Percentiles rank a stretch among this genome's conserved stretches.
These are phyloP conservation scores for Carpatolechia fugitivella DNA, from an alignment of 2,888 invertebrate species.

Conservation along the genomic window DNA sequence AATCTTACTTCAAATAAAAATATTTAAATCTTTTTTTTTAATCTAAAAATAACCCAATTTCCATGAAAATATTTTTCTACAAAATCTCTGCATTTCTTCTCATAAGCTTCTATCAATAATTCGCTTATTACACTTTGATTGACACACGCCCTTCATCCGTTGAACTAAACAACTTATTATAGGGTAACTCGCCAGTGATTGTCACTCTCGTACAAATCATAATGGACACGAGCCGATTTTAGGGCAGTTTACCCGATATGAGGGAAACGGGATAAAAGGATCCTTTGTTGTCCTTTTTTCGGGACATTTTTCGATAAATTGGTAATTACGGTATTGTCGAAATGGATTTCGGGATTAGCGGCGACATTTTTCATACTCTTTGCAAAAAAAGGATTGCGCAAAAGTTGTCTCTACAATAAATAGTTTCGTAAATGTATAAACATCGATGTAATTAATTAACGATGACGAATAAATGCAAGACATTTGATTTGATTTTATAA, in stretches of 20 bases:
- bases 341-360: constrained; percentile 1
- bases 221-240: constrained; percentile 37
- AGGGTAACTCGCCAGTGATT: constrained; percentile 33
- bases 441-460: too few relatives aligned
- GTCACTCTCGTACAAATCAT: constrained; percentile 33
- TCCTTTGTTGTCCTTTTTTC: constrained; percentile 33
- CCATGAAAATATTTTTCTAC: not conserved
- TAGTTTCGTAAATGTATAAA: too few relatives aligned
- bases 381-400: not conserved
- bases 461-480: too few relatives aligned
- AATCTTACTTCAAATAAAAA: too few relatives aligned
- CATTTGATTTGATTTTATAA: too few relatives aligned
- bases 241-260: constrained; percentile 43
- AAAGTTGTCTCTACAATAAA: too few relatives aligned
- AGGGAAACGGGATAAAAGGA: constrained; percentile 40
- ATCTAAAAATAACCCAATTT: too few relatives aligned
- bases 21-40: too few relatives aligned
- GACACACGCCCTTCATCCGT: constrained; percentile 39
- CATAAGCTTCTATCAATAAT: constrained; percentile 18
- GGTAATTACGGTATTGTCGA: constrained; percentile 24
- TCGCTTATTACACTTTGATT: constrained; percentile 37
- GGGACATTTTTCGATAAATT: constrained; percentile 16
- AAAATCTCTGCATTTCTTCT: not conserved
- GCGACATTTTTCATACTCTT: not conserved
- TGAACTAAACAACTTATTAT: constrained; percentile 41